A percentile compares a stretch with the other conserved stretches of the same genome.
These are phyloP conservation scores for Gephyroberyx darwinii DNA, from an alignment of 2,797 vertebrate genomes.

Conservation along the genomic window DNA sequence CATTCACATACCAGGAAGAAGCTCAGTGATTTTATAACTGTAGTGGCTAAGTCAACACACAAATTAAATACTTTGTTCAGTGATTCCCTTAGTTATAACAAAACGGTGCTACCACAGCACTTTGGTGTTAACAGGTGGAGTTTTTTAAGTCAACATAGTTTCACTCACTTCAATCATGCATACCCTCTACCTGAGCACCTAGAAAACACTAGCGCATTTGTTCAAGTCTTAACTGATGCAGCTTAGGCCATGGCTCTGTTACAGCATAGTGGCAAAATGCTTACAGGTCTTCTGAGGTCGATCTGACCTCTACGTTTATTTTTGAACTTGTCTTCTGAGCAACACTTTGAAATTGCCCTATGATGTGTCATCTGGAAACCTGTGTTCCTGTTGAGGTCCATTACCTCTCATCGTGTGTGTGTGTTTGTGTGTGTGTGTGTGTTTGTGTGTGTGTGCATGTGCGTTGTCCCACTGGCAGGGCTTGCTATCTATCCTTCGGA, in stretches of 20 bases:
- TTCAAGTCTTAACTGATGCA: conserved; percentile 12
- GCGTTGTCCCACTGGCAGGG: conserved; percentile 78
- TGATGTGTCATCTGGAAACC: not conserved
- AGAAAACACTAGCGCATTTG: no score
- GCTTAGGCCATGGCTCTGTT: not conserved
- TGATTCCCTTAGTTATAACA: no score
- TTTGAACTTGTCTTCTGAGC: not conserved
- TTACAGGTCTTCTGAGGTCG: not conserved
- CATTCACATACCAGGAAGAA: no score
- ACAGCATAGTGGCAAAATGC: conserved; percentile 15
- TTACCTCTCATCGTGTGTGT: conserved; percentile 21
- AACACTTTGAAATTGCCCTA: not conserved
- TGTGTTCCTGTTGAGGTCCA: conserved; percentile 6
- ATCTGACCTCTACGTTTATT: not conserved
- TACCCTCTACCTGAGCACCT: no score
- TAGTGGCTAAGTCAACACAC: no score
- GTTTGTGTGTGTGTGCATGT: conserved; percentile 9
- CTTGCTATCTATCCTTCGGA: conserved; percentile 92
- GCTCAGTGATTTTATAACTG: no score
- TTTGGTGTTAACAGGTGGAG: no score
- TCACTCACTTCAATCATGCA: no score
- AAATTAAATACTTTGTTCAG: no score
- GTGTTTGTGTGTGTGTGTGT: conserved; percentile 10
- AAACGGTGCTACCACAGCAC: no score
- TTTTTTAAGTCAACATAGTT: no score